Evolutionary conservation across 2,888 invertebrate genomes (phyloP), one percentile per base, ranked within the genome.

Genomic region (Philereme vetulata): DNA sequence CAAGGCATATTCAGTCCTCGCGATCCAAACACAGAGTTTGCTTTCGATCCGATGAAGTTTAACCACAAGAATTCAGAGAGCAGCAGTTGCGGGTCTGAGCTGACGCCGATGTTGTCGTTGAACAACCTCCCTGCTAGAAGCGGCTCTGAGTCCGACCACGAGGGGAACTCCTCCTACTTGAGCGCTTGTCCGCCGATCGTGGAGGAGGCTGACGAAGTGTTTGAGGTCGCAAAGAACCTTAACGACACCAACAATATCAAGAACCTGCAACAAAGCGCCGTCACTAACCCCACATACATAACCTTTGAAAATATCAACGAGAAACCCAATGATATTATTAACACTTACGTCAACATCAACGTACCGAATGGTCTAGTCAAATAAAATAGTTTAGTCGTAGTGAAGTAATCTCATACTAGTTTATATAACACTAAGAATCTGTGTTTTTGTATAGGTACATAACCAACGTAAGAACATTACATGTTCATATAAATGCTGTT

Each of bases 1-100:
- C 81, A 77, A 49, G 84, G 78, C 36, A 90, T 93, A 73, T 94
- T 94, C 80, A 94, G 94, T 76, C 94, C 95, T 2, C 86, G 94
- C 61, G 69, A 81, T 1, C 78, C 78, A 3, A 81, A 81, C 4
- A 83, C 85, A 4, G 88, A 90, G 62, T 94, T 94, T 71, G 88
- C 93, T 67, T 95, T 95, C 73, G 90, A 92, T 52, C 70, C 86
- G 21, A 82, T 80, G 36, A 85, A 81, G 70, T 75, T 85, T 51
- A 84, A 84, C 66, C 68, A 79, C 0, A 79, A 78, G 55, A 70
- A 64, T 6, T 77, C 84, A 0, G 85, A 78, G 71, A 82, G 70
- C 44, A 81, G 78, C 55, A 80, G 72, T 48, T 77, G 83, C 51
- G 86, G 86, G 0, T 85, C 87, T 0, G 94, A 94, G 71, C 70